Percentiles rank a stretch among this genome's conserved stretches.
Conservation (phyloP, 2,888 invertebrate genomes). For the Diogma glabrata region DNA sequence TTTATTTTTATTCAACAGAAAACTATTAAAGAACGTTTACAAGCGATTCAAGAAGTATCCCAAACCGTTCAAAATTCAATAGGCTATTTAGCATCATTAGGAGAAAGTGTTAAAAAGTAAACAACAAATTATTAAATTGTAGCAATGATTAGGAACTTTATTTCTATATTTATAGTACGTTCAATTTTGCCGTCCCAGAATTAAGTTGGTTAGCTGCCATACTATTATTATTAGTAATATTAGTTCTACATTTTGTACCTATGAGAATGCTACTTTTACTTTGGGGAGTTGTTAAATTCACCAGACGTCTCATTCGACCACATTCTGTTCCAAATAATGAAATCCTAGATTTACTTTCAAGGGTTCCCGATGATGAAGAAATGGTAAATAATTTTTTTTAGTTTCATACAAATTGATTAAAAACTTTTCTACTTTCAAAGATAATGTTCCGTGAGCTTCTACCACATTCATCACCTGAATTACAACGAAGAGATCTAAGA, state of each 20-base stretch:
- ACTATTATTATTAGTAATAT: slow-evolving; percentile 56
- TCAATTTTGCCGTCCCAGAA: slow-evolving; percentile 95
- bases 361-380: slow-evolving; percentile 90
- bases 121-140: slow-evolving; percentile 20
- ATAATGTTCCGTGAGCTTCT: slow-evolving; percentile 14
- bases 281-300: slow-evolving; percentile 95
- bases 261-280: slow-evolving; percentile 78
- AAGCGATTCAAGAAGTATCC: slow-evolving; percentile 95
- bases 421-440: not conserved
- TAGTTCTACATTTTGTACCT: slow-evolving; percentile 81
- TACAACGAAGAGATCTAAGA: slow-evolving; percentile 13
- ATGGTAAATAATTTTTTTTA: slow-evolving; percentile 49
- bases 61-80: slow-evolving; percentile 93
- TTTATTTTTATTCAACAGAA: too few relatives aligned
- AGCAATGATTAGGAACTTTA: not conserved
- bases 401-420: not conserved
- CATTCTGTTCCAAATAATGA: slow-evolving; percentile 96
- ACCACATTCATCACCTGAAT: slow-evolving; percentile 15
- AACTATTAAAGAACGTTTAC: slow-evolving; percentile 82
- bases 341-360: slow-evolving; percentile 82
- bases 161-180: slow-evolving; percentile 54
- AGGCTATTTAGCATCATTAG: slow-evolving; percentile 85
- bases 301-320: slow-evolving; percentile 81
- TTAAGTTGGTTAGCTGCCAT: slow-evolving; percentile 84
- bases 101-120: slow-evolving; percentile 91